Evolutionary conservation across 1,140 invertebrate genomes (phyloP).

Genomic region (Leptinotarsa texana): DNA sequence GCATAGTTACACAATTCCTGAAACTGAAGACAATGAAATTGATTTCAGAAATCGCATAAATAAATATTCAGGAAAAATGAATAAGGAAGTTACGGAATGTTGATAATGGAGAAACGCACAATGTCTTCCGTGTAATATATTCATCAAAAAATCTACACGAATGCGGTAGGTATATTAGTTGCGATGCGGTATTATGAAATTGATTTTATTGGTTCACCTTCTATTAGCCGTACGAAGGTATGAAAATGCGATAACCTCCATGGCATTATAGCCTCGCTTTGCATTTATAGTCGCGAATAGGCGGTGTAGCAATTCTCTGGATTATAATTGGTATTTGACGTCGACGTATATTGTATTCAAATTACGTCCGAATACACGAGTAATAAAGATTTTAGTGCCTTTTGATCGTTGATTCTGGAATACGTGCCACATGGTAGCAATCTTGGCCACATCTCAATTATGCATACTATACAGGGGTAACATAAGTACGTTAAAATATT

Average conservation of each 20-base stretch:
- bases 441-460: too few relatives aligned
- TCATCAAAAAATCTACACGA: not conserved
- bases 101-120: not conserved
- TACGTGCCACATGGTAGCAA: too few relatives aligned
- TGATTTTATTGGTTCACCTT: not conserved
- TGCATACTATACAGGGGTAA: too few relatives aligned
- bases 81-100: too few relatives aligned
- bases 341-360: not conserved
- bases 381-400: too few relatives aligned
- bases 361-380: not conserved
- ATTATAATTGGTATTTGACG: conserved; percentile 1
- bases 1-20: too few relatives aligned
- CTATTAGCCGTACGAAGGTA: not conserved
- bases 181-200: not conserved
- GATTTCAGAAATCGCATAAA: too few relatives aligned
- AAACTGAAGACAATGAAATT: too few relatives aligned
- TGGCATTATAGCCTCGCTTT: not conserved
- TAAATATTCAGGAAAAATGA: too few relatives aligned
- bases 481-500: too few relatives aligned
- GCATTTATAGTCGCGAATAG: not conserved
- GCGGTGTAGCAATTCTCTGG: conserved; percentile 4
- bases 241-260: conserved; percentile 5
- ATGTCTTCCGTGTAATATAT: not conserved
- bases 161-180: not conserved
- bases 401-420: too few relatives aligned